A percentile compares a stretch with the other conserved stretches of the same genome.
Evolutionary conservation across 1,140 invertebrate species (phyloP).

Genomic region (Aleiodes sp.): DNA sequence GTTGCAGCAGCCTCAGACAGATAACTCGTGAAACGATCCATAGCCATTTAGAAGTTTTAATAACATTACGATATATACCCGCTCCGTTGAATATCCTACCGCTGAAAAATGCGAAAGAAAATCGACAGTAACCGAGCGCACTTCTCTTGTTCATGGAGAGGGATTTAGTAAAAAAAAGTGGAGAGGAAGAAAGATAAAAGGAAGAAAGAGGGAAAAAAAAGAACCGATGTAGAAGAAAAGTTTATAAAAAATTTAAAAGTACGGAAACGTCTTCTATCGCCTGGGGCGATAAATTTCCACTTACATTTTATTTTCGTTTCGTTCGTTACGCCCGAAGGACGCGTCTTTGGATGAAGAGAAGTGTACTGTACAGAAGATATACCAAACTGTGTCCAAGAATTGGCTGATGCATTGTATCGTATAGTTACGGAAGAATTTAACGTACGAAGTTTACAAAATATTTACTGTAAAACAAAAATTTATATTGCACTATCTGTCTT

Average conservation of each 20-base stretch:
- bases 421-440: not conserved
- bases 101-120: slow-evolving; percentile 49
- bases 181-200: not conserved
- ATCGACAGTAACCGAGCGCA: slow-evolving; percentile 53
- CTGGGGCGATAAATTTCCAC: slow-evolving; percentile 66
- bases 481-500: no score
- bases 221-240: slow-evolving; percentile 58
- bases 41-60: slow-evolving; percentile 65
- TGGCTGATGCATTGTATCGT: not conserved
- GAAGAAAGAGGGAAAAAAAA: slow-evolving; percentile 3
- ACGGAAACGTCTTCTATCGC: slow-evolving; percentile 67
- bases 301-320: slow-evolving; percentile 68
- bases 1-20: slow-evolving; percentile 43
- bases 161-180: not conserved
- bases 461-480: not conserved
- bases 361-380: not conserved
- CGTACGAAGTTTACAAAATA: not conserved
- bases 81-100: slow-evolving; percentile 41
- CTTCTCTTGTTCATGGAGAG: slow-evolving; percentile 16
- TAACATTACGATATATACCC: slow-evolving; percentile 61
- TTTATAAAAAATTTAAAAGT: slow-evolving; percentile 69
- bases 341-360: not conserved
- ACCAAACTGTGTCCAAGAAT: not conserved
- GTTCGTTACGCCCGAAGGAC: slow-evolving; percentile 42
- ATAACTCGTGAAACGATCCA: slow-evolving; percentile 55